Evolutionary conservation across 2,113 vertebrate genomes (phyloP).

Genomic region (Agapornis roseicollis): DNA sequence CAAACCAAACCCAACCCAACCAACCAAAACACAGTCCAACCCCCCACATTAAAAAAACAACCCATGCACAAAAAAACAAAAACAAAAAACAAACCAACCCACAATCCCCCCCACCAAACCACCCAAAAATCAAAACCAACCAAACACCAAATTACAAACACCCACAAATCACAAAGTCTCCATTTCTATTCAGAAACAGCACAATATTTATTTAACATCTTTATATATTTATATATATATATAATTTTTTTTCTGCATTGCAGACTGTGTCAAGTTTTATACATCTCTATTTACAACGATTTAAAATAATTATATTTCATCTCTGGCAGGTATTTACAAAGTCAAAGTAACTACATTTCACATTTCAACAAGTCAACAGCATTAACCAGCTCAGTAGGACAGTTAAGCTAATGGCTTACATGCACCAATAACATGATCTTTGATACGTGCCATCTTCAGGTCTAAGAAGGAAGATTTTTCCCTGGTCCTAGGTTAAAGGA

Average conservation of each 20-base stretch:
- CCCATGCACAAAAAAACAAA: no score
- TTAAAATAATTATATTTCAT: slow-evolving; percentile 93
- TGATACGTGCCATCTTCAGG: slow-evolving; percentile 55
- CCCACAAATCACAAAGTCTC: background rate
- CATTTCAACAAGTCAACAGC: slow-evolving; percentile 84
- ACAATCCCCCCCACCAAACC: background rate
- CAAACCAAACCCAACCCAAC: no score
- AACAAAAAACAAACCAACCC: no score
- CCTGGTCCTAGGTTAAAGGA: slow-evolving; percentile 65
- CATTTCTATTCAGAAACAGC: slow-evolving; percentile 78
- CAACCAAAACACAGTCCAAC: background rate
- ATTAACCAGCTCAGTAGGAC: slow-evolving; percentile 84
- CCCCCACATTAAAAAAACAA: no score
- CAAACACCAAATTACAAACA: background rate
- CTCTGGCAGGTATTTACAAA: slow-evolving; percentile 87
- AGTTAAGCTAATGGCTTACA: slow-evolving; percentile 84
- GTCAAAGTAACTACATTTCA: slow-evolving; percentile 91
- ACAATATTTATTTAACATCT: slow-evolving; percentile 98
- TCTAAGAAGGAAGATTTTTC: slow-evolving; percentile 57
- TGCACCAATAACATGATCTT: slow-evolving; percentile 82
- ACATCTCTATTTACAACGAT: slow-evolving; percentile 96
- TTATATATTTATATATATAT: slow-evolving; percentile 78
- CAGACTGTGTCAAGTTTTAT: slow-evolving; percentile 86
- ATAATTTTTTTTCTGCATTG: slow-evolving; percentile 81
- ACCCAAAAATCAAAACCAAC: background rate